A percentile compares a stretch with the other conserved stretches of the same genome.
Evolutionary conservation across 2,113 vertebrate genomes (phyloP).

Genomic region (Corydoras maculifer): DNA sequence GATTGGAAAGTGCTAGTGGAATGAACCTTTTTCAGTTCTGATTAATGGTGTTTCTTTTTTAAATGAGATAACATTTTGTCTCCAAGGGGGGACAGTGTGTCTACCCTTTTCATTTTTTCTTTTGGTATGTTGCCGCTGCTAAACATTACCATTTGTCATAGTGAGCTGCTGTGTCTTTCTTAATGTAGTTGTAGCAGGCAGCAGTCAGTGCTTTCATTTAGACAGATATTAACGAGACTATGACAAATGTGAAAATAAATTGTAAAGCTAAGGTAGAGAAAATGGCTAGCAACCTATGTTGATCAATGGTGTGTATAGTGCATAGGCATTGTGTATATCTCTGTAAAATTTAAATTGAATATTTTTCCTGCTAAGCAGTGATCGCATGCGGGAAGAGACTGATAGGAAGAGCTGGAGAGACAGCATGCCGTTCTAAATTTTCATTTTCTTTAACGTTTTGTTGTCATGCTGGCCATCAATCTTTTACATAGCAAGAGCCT

Average conservation of each 20-base stretch:
- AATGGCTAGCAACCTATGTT: not conserved
- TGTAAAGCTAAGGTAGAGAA: slow-evolving; percentile 2
- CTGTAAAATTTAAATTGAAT: not conserved
- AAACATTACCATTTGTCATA: slow-evolving; percentile 15
- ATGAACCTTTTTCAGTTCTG: slow-evolving; percentile 32
- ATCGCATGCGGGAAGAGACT: slow-evolving; percentile 16
- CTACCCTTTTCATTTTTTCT: not conserved
- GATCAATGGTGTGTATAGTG: not conserved
- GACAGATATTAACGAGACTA: slow-evolving; percentile 35
- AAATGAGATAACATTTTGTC: slow-evolving; percentile 55
- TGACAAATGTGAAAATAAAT: slow-evolving; percentile 41
- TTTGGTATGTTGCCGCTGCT: not conserved
- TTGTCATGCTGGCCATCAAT: slow-evolving; percentile 18
- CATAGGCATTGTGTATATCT: not conserved
- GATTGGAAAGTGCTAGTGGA: slow-evolving; percentile 41
- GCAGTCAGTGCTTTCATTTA: slow-evolving; percentile 37
- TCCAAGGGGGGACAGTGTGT: slow-evolving; percentile 50
- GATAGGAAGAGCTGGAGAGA: slow-evolving; percentile 8
- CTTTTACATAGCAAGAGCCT: slow-evolving; percentile 9
- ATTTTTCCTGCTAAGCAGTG: slow-evolving; percentile 1
- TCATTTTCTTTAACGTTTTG: slow-evolving; percentile 10
- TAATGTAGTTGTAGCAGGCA: slow-evolving; percentile 9
- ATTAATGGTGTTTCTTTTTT: slow-evolving; percentile 52
- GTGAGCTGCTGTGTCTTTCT: not conserved
- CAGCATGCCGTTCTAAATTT: not conserved